Conservation (phyloP, 2,113 vertebrate genomes). For the Etheostoma cragini region DNA sequence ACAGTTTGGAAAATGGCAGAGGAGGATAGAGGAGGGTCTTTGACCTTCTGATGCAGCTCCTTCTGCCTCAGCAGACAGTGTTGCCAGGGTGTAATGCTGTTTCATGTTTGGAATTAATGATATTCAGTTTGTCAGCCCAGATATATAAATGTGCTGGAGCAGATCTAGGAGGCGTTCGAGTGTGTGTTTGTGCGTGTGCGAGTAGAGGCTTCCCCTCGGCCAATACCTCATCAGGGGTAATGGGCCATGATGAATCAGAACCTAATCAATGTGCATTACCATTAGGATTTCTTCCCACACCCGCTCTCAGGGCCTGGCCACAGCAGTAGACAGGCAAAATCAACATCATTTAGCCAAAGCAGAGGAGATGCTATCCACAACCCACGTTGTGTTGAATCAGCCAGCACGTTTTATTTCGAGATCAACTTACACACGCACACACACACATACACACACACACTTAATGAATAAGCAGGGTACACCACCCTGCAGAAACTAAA, state of each 20-base stretch:
- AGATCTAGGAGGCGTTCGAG: neutral
- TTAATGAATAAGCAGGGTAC: neutral
- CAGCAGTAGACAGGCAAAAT: conserved; percentile 25
- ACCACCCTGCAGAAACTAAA: neutral
- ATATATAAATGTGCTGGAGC: conserved; percentile 30
- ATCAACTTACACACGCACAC: neutral
- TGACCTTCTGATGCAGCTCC: conserved; percentile 15
- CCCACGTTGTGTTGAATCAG: conserved; percentile 51
- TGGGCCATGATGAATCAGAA: conserved; percentile 65
- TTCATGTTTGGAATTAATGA: conserved; percentile 32
- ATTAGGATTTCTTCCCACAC: conserved; percentile 58
- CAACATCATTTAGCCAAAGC: conserved; percentile 46
- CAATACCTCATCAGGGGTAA: conserved; percentile 57
- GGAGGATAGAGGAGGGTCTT: conserved; percentile 21
- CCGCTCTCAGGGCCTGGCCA: neutral
- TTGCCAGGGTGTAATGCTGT: conserved; percentile 15
- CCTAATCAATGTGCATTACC: conserved; percentile 70
- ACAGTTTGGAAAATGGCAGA: conserved; percentile 7
- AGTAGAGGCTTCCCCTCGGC: conserved; percentile 30
- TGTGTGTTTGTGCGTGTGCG: conserved; percentile 18
- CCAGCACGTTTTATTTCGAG: conserved; percentile 20
- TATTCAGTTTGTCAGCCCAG: conserved; percentile 36
- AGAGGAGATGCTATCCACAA: conserved; percentile 29
- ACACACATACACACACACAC: no score
- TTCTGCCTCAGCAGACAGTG: conserved; percentile 10